Conservation (phyloP, 2,113 vertebrate species). For the Pangasianodon hypophthalmus region DNA sequence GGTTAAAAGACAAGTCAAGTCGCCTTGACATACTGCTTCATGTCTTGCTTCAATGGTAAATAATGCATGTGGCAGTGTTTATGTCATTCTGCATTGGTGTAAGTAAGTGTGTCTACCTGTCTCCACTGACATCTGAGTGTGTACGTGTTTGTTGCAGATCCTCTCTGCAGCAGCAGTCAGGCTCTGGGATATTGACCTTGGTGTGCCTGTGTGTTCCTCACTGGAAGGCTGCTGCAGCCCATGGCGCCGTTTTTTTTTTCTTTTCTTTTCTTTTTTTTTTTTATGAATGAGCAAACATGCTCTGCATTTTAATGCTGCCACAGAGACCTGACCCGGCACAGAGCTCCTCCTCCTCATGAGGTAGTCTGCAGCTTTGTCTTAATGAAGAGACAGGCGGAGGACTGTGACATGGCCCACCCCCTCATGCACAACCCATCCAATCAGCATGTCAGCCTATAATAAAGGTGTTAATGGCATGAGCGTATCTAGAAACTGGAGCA, state of each 20-base stretch:
- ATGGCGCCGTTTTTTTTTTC: constrained; percentile 13
- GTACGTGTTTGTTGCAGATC: constrained; percentile 33
- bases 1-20: background rate
- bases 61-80: background rate
- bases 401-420: background rate
- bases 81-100: background rate
- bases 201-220: constrained; percentile 45
- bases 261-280: background rate
- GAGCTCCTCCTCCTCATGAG: constrained; percentile 19
- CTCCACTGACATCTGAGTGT: background rate
- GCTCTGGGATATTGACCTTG: constrained; percentile 52
- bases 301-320: constrained; percentile 54
- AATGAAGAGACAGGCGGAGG: background rate
- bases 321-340: constrained; percentile 44
- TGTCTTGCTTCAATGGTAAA: background rate
- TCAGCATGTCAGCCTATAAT: background rate
- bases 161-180: constrained; percentile 28
- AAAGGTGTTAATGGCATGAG: constrained; percentile 5
- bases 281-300: constrained; percentile 55
- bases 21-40: background rate
- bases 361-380: constrained; percentile 14
- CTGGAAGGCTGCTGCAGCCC: constrained; percentile 42
- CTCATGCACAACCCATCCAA: constrained; percentile 12
- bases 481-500: background rate
- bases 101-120: background rate